phyloP scores from a whole-genome alignment of 1,140 invertebrate species.

The Bombus turneri region DNA sequence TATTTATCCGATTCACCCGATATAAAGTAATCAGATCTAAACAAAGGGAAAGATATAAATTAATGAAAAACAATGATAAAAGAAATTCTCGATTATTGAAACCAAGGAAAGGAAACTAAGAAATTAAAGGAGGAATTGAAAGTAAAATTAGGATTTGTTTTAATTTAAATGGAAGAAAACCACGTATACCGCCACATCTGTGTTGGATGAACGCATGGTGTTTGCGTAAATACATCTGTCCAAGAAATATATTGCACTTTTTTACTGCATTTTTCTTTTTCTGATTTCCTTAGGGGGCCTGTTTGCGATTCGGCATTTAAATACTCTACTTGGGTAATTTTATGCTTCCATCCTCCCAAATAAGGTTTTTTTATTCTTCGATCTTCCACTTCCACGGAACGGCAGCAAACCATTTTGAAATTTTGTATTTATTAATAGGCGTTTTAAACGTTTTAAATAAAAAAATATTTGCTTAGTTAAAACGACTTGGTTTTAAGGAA shows the following conservation, averaged over 20 bases:
- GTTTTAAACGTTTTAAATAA: neutral
- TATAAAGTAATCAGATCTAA: slow-evolving; percentile 83
- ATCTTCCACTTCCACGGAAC: slow-evolving; percentile 82
- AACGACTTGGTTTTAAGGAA: no score
- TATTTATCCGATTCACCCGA: slow-evolving; percentile 84
- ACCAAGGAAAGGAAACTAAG: no score
- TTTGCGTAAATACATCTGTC: slow-evolving; percentile 78
- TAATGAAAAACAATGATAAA: neutral
- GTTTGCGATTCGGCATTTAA: slow-evolving; percentile 87
- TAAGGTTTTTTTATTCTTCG: slow-evolving; percentile 84
- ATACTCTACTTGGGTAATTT: slow-evolving; percentile 83
- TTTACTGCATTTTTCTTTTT: slow-evolving; percentile 82
- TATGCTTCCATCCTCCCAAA: slow-evolving; percentile 85
- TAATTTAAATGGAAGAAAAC: slow-evolving; percentile 44
- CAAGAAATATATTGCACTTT: slow-evolving; percentile 85
- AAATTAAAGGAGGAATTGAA: neutral
- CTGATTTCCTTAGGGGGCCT: slow-evolving; percentile 82
- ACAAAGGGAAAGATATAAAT: neutral
- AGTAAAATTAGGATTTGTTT: neutral
- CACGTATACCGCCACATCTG: slow-evolving; percentile 77
- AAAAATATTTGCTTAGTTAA: neutral
- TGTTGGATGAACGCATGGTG: slow-evolving; percentile 66
- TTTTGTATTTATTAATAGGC: neutral
- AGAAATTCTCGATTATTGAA: neutral
- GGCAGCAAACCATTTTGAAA: slow-evolving; percentile 10